Conservation (phyloP, 2,113 vertebrate genomes). For the Theropithecus gelada region DNA sequence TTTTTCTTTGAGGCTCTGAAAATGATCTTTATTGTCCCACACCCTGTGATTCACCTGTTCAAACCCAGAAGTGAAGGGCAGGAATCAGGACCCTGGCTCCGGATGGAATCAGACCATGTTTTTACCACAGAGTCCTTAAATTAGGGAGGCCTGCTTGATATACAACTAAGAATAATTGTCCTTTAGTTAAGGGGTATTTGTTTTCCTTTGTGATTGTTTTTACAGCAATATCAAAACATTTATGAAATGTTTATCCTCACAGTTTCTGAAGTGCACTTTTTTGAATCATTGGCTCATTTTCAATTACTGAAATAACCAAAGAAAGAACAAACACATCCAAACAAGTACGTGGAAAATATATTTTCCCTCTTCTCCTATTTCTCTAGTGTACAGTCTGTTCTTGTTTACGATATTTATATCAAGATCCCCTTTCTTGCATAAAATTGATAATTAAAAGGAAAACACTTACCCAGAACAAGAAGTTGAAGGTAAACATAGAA, state of each 20-base stretch:
- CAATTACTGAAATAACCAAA: slow-evolving; percentile 63
- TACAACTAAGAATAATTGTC: slow-evolving; percentile 29
- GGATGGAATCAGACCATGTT: background rate
- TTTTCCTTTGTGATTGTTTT: slow-evolving; percentile 49
- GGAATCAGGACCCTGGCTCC: background rate
- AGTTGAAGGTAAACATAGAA: slow-evolving; percentile 93
- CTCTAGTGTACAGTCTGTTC: slow-evolving; percentile 58
- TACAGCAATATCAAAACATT: slow-evolving; percentile 64
- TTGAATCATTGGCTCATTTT: slow-evolving; percentile 36
- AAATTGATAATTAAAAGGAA: slow-evolving; percentile 71
- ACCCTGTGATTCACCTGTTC: slow-evolving; percentile 14
- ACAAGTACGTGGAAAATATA: slow-evolving; percentile 51
- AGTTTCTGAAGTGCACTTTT: slow-evolving; percentile 46
- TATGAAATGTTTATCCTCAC: slow-evolving; percentile 61
- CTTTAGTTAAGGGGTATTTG: slow-evolving; percentile 36
- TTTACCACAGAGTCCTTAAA: background rate
- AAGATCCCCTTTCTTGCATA: slow-evolving; percentile 55
- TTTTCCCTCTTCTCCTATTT: slow-evolving; percentile 39
- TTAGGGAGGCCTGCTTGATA: background rate
- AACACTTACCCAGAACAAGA: slow-evolving; percentile 94
- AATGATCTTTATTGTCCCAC: background rate
- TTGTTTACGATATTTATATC: slow-evolving; percentile 62
- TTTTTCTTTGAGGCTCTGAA: background rate
- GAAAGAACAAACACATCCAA: slow-evolving; percentile 66
- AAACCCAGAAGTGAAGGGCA: background rate